These are phyloP conservation scores for Atopsyche davidsoni DNA, from an alignment of 1,140 invertebrate species.

Conservation along the genomic window DNA sequence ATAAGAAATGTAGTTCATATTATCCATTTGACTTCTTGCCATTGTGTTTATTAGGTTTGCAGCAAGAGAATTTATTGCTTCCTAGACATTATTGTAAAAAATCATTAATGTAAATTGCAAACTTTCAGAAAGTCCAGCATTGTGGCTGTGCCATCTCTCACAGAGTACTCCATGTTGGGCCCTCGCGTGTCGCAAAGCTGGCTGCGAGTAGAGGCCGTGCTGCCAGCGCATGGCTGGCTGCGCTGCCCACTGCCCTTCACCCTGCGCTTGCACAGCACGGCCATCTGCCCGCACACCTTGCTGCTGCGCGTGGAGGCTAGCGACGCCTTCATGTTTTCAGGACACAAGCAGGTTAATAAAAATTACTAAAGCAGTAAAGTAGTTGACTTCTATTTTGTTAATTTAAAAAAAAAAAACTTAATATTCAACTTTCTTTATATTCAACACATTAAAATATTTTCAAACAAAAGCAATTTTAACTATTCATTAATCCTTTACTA, in stretches of 20 bases:
- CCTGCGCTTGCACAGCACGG: conserved; percentile 69
- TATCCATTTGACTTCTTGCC: background rate
- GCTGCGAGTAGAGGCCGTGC: conserved; percentile 62
- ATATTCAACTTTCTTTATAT: conserved; percentile 3
- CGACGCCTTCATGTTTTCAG: conserved; percentile 86
- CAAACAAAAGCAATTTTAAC: no score
- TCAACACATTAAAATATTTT: no score
- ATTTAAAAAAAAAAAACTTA: no score
- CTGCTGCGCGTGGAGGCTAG: conserved; percentile 71
- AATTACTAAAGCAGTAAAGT: no score
- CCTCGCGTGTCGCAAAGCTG: conserved; percentile 60
- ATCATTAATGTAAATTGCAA: no score
- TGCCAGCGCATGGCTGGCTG: conserved; percentile 69
- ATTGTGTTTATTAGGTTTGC: no score
- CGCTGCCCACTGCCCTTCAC: conserved; percentile 62
- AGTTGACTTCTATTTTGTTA: no score
- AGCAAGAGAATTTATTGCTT: conserved; percentile 1
- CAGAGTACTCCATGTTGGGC: conserved; percentile 47
- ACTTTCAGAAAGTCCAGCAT: conserved; percentile 18
- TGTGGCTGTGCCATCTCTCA: conserved; percentile 24
- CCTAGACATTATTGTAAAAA: conserved; percentile 1
- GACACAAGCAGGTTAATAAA: conserved; percentile 73
- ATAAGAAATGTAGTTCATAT: background rate
- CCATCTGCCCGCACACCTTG: conserved; percentile 64
- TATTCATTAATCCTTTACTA: no score